Evolutionary conservation across 2,888 invertebrate species (phyloP).

Genomic region (Sinhomidia bicolor): DNA sequence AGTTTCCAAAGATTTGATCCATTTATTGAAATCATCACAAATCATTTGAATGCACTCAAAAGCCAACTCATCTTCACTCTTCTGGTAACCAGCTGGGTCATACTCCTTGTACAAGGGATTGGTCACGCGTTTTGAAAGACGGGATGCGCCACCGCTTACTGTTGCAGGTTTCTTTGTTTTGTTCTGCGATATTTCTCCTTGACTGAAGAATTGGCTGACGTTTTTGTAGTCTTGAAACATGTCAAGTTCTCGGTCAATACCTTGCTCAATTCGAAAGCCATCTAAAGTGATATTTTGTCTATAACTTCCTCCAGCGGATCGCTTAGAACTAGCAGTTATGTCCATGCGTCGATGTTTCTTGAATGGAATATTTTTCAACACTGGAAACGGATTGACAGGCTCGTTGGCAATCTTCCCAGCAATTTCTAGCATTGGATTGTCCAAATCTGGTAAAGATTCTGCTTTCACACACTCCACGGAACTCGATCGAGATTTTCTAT

Average conservation of each 20-base stretch:
- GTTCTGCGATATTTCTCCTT: not conserved
- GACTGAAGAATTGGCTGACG: slow-evolving; percentile 56
- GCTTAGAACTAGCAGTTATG: not conserved
- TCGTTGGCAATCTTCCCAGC: slow-evolving; percentile 66
- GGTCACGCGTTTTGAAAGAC: slow-evolving; percentile 17
- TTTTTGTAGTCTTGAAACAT: slow-evolving; percentile 38
- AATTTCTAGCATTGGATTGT: slow-evolving; percentile 28
- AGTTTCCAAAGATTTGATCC: slow-evolving; percentile 64
- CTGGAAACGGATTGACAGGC: slow-evolving; percentile 50
- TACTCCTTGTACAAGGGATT: slow-evolving; percentile 51
- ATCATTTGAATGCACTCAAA: slow-evolving; percentile 60
- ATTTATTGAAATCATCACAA: slow-evolving; percentile 73
- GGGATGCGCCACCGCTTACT: not conserved
- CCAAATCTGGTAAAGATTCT: slow-evolving; percentile 49
- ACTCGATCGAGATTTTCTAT: slow-evolving; percentile 35
- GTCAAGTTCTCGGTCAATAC: slow-evolving; percentile 14
- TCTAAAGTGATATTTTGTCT: not conserved
- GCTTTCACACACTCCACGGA: slow-evolving; percentile 55
- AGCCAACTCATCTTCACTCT: slow-evolving; percentile 50
- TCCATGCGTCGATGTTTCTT: not conserved
- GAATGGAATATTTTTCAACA: not conserved
- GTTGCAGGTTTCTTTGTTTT: not conserved
- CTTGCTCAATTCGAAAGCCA: slow-evolving; percentile 22
- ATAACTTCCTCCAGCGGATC: not conserved
- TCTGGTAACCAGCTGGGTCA: slow-evolving; percentile 34